Evolutionary conservation across 2,888 invertebrate species (phyloP).

Genomic region (Linnaemya vulpina): DNA sequence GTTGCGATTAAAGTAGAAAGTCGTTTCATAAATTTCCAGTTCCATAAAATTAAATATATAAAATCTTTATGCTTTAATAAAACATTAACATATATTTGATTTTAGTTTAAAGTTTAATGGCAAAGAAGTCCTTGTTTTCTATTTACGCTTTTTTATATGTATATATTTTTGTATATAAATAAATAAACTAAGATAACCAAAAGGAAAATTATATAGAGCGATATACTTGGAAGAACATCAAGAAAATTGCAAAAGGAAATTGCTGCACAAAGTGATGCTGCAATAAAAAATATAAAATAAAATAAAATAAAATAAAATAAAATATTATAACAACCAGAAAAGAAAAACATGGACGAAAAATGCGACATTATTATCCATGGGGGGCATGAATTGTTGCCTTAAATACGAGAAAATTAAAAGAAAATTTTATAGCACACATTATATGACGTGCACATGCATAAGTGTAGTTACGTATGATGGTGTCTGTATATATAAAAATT

Average conservation of each 20-base stretch:
- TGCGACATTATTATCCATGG: conserved; percentile 44
- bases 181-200: conserved; percentile 3
- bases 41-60: not conserved
- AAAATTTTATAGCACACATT: no score
- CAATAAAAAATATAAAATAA: conserved; percentile 19
- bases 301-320: not conserved
- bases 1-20: not conserved
- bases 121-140: not conserved
- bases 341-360: conserved; percentile 32
- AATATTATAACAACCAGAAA: conserved; percentile 7
- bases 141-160: not conserved
- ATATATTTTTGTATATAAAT: not conserved
- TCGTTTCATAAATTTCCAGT: not conserved
- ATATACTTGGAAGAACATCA: conserved; percentile 45
- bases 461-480: no score
- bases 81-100: not conserved
- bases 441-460: no score
- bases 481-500: no score
- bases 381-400: conserved; percentile 17
- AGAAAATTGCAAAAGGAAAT: conserved; percentile 37
- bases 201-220: conserved; percentile 18
- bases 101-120: not conserved
- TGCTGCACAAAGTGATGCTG: conserved; percentile 54
- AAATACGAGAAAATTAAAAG: no score
- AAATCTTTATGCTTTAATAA: not conserved